phyloP scores from a whole-genome alignment of 37 sponge, comb jelly and placozoan species.

The Crambe crambe region DNA sequence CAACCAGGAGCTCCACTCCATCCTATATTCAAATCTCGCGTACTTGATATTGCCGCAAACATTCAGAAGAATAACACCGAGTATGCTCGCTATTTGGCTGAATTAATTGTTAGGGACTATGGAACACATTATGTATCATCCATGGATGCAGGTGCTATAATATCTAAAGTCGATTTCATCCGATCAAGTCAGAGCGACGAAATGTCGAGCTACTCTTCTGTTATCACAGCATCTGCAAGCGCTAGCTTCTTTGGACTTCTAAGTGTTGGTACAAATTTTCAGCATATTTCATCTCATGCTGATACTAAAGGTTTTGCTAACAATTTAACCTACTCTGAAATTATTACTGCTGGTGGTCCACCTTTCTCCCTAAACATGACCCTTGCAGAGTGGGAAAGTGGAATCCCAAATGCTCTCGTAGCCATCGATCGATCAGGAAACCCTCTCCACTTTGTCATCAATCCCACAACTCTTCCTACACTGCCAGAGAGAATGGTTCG shows the following conservation, averaged over 20 bases:
- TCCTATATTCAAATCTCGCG: conserved; percentile 46
- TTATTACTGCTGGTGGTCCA: conserved; percentile 67
- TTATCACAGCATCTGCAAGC: conserved; percentile 55
- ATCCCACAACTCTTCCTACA: too few species aligned
- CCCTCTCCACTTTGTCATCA: too few species aligned
- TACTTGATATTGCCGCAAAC: conserved; percentile 68
- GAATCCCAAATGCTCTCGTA: conserved; percentile 67
- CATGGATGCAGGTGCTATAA: conserved; percentile 62
- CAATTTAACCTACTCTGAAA: conserved; percentile 48
- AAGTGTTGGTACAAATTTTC: conserved; percentile 4
- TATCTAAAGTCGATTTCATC: conserved; percentile 51
- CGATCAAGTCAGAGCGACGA: neutral
- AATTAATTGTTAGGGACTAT: conserved; percentile 71
- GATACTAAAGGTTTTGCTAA: conserved; percentile 1
- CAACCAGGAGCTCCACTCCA: conserved; percentile 45
- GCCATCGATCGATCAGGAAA: too few species aligned
- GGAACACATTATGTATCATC: conserved; percentile 70
- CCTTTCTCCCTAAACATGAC: conserved; percentile 59
- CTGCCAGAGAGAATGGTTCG: conserved; percentile 47
- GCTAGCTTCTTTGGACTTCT: conserved; percentile 49
- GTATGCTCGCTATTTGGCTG: conserved; percentile 51
- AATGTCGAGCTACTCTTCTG: neutral
- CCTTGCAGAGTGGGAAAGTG: conserved; percentile 67
- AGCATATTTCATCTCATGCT: neutral
- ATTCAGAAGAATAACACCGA: conserved; percentile 65